These are phyloP conservation scores for Julus scandinavius DNA, from an alignment of 2,888 invertebrate genomes.

Conservation along the genomic window DNA sequence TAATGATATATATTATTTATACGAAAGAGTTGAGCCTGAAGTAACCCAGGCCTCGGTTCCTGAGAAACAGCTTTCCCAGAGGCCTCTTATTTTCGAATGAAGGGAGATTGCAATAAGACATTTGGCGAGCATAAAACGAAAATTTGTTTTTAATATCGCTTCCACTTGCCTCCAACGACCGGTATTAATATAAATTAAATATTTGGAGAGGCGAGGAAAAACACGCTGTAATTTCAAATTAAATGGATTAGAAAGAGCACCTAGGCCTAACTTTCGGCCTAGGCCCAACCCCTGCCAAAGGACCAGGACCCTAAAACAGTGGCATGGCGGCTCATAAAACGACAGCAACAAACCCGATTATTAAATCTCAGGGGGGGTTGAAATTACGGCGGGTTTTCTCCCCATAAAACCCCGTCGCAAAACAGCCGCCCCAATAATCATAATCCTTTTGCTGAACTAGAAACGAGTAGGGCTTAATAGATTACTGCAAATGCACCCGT, in stretches of 20 bases:
- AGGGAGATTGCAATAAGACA: conserved; percentile 42
- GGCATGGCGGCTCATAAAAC: neutral
- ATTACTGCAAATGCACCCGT: conserved; percentile 26
- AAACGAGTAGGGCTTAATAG: neutral
- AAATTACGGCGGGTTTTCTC: neutral
- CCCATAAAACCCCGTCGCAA: neutral
- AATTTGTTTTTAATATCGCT: conserved; percentile 41
- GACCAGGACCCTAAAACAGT: conserved; percentile 3
- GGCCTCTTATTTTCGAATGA: conserved; percentile 35
- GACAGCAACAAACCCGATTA: conserved; percentile 3
- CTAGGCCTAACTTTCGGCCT: neutral
- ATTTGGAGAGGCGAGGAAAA: conserved; percentile 23
- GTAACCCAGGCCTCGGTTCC: neutral
- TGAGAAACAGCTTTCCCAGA: conserved; percentile 11
- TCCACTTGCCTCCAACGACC: conserved; percentile 34
- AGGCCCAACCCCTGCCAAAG: neutral
- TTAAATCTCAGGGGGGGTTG: neutral
- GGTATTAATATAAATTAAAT: conserved; percentile 42
- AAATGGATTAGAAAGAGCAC: conserved; percentile 24
- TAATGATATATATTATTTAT: conserved; percentile 42
- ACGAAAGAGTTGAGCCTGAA: neutral
- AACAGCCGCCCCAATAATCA: neutral
- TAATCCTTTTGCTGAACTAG: conserved; percentile 12
- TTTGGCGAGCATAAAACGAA: conserved; percentile 24
- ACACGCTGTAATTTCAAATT: conserved; percentile 13